Base-by-base conservation (phyloP, 2,113 vertebrate species). In the Platysternon megacephalum region DNA sequence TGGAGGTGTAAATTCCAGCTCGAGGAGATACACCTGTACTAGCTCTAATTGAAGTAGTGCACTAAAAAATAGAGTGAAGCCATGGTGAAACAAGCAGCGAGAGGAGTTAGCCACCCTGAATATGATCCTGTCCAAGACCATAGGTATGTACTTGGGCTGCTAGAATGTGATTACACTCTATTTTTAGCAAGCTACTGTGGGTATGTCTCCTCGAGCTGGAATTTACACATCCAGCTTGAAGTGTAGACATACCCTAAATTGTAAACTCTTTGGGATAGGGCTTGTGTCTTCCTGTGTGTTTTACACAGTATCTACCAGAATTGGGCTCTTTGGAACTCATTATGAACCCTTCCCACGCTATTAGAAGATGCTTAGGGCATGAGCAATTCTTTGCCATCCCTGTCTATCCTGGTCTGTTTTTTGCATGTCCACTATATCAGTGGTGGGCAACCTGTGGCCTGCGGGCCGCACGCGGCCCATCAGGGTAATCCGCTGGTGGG, bases 221-320 rank as follows among this genome's bases (percentile, higher is more conserved):
- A 39, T 39, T 72, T 72, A 72, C 19, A 72, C n/a, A n/a, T 39
- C 82, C 1, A 3, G 74, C 10, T n/a, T 48, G 44, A 6, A 5
- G 13, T 39, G 6, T 76, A 44, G 83, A 53, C 0, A 1, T 58
- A 12, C 5, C 55, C 16, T 85, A 58, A 24, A 46, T 0, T 17
- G 0, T 74, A 83, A n/a, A 0, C 35, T 91, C 91, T 79, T 61
- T 6, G 29, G 51, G 88, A 12, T 53, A 82, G 28, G 16, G 9
- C 0, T 0, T 84, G 16, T 81, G 8, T 80, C 89, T 95, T 92
- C 35, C 89, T 81, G 44, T 76, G 1, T 61, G 52, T 91, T 91
- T 39, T n/a, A n/a, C 10, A 72, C 19, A 19, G 16, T n/a, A 68
- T n/a, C 61, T 68, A n/a, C 61, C 35, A 68, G 8, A 72, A n/a